These are phyloP conservation scores for Urocynchramus pylzowi DNA, from an alignment of 2,113 vertebrate species.

Conservation along the genomic window DNA sequence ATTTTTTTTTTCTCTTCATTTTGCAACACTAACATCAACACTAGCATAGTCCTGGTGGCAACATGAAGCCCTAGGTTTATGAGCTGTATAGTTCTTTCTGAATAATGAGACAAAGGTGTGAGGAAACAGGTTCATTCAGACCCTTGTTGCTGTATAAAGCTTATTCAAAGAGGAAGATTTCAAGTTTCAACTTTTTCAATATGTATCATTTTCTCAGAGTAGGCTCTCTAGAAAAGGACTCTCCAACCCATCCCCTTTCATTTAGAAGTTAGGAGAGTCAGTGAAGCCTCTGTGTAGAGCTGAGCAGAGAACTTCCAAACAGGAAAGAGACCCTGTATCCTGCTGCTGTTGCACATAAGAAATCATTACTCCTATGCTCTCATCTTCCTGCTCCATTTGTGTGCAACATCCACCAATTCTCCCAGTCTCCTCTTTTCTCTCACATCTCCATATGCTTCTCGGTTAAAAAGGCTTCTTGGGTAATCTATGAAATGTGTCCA, in stretches of 20 bases:
- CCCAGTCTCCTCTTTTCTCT: not conserved
- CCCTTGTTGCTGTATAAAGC: not conserved
- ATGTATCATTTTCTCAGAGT: not conserved
- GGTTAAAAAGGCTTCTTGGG: not conserved
- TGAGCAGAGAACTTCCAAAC: not conserved
- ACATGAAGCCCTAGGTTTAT: not conserved
- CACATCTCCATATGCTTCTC: conserved; percentile 21
- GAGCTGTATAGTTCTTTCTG: not conserved
- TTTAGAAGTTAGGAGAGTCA: not conserved
- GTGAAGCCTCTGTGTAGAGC: not conserved
- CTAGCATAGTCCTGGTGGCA: not conserved
- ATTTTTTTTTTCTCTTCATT: not conserved
- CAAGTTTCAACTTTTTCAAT: not conserved
- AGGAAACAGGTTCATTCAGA: not conserved
- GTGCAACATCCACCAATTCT: not conserved
- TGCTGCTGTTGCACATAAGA: not conserved
- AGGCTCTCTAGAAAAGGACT: not conserved
- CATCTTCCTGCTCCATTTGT: not conserved
- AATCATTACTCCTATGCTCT: not conserved
- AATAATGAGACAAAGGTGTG: not conserved
- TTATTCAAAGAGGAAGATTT: not conserved
- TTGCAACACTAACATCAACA: not conserved
- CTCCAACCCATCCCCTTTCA: not conserved
- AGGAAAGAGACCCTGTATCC: not conserved
- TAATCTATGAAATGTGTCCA: conserved; percentile 38